Base-by-base conservation (phyloP, 2,888 invertebrate species). In the Pocota personata region DNA sequence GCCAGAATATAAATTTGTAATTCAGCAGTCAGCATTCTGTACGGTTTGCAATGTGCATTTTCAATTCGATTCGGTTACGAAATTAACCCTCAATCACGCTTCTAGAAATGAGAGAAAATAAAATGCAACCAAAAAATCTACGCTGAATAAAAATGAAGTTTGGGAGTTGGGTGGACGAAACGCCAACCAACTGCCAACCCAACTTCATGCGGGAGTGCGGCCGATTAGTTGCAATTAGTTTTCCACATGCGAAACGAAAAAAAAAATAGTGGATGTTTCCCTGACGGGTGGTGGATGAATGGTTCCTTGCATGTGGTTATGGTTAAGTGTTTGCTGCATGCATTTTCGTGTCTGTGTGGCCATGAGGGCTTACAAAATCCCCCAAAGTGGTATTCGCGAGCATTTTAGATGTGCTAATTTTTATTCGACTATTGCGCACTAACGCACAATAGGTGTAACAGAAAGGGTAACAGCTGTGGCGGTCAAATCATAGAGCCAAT, bases 151-250 rank as follows among this genome's bases (percentile, higher is more conserved):
- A 55, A 16, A 50, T 32, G 58, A 62, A 82, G 40, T 50, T 16
- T 43, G 66, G 24, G 16, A n/a, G 46, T 30, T 46, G 37, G 35
- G 58, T n/a, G 24, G 14, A 21, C 37, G 48, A 37, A 50, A 48
- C 21, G 32, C 50, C 50, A 37, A 10, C 55, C 57, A 21, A 37
- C 55, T 37, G 40, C 8, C 32, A 69, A 21, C 58, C 30, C 30
- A 43, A 48, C 7, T 60, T 60, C 48, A 8, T 10, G 50, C 62
- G 75, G 78, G 86, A 87, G 71, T 87, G 86, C 86, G 82, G 75
- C 87, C 82, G 82, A 87, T 87, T 86, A 87, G 86, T 87, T 87
- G 86, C 82, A 86, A 87, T 87, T 82, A 87, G 87, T 79, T 86
- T 79, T 69, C 57, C 64, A 82, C 66, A 62, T 77, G 60, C n/a